phyloP scores from a whole-genome alignment of 2,888 invertebrate species.

The Antitype chi region DNA sequence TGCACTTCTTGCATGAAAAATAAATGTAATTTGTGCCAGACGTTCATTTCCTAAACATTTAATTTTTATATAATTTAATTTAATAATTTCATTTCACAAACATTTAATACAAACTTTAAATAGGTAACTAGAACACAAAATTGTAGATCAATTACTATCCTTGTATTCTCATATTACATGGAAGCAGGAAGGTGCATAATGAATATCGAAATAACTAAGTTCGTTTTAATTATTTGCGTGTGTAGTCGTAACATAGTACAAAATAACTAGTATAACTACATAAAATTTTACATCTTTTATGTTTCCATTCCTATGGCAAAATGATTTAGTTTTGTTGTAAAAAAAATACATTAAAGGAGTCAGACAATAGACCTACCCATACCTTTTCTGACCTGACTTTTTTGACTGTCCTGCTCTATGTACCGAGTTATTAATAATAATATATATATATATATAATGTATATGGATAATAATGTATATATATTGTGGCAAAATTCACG shows the following conservation, averaged over 20 bases:
- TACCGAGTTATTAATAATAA: background rate
- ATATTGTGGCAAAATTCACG: background rate
- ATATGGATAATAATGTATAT: no score
- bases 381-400: background rate
- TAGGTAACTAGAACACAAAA: constrained; percentile 21
- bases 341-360: background rate
- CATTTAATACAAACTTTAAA: background rate
- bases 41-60: no score
- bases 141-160: constrained; percentile 7
- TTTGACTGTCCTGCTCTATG: background rate
- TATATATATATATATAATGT: no score
- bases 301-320: background rate
- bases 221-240: constrained; percentile 12
- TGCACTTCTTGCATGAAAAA: background rate
- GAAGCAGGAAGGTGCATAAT: background rate
- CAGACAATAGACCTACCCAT: no score
- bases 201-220: constrained; percentile 2
- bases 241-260: background rate
- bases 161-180: background rate
- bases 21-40: background rate
- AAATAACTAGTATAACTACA: background rate
- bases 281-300: background rate
- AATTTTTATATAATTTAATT: no score
- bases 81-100: constrained; percentile 12
- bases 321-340: no score